Percentiles rank a stretch among this genome's conserved stretches.
These are phyloP conservation scores for Podotricha telesiphe DNA, from an alignment of 2,888 invertebrate genomes.

Conservation along the genomic window DNA sequence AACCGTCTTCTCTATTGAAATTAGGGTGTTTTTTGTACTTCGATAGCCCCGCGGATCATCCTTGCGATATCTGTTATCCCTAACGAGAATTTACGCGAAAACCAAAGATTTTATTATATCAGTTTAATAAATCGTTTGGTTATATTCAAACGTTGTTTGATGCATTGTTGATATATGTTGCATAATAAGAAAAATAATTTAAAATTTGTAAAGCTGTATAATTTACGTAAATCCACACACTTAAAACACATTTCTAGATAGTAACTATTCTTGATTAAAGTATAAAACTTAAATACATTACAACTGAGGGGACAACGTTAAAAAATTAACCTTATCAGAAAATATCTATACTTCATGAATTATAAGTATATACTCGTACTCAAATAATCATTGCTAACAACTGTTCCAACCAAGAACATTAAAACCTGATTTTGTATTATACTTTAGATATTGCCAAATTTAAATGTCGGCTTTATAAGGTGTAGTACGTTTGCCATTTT, in stretches of 20 bases:
- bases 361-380: not conserved
- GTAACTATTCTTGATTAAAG: not conserved
- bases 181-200: not conserved
- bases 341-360: not conserved
- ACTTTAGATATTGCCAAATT: not conserved
- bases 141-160: not conserved
- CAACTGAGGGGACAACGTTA: not conserved
- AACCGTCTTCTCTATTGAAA: too few species aligned
- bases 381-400: not conserved
- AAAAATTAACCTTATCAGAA: not conserved
- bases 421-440: conserved; percentile 6
- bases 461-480: not conserved
- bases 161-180: not conserved
- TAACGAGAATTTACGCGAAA: too few species aligned
- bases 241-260: not conserved
- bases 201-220: not conserved
- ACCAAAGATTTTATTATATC: not conserved
- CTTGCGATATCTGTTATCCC: too few species aligned
- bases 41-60: too few species aligned
- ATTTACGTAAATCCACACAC: not conserved
- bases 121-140: not conserved
- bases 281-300: not conserved
- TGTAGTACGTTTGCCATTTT: not conserved
- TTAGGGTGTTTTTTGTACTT: too few species aligned
- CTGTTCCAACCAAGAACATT: not conserved